Conservation (phyloP, 2,113 vertebrate genomes). For the Grantiella picta region DNA sequence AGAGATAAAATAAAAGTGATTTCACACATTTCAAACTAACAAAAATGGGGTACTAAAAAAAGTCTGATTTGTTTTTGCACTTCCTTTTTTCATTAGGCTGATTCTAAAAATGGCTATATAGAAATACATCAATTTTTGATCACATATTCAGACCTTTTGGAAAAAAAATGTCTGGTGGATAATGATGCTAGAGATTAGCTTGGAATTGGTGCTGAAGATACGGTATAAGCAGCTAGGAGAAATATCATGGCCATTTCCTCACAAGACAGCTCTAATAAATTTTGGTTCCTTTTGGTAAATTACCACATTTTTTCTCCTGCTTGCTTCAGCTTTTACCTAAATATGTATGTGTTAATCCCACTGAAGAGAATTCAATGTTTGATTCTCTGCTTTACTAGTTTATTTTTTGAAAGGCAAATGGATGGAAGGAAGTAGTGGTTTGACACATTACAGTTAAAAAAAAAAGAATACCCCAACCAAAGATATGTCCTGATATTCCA, state of each 20-base stretch:
- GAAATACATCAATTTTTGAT: slow-evolving; percentile 12
- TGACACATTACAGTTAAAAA: not conserved
- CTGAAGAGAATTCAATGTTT: not conserved
- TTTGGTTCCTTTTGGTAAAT: slow-evolving; percentile 32
- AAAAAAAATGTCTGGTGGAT: not conserved
- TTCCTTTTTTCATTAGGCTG: not conserved
- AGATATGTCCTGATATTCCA: not conserved
- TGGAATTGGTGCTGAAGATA: slow-evolving; percentile 40
- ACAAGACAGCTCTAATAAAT: slow-evolving; percentile 48
- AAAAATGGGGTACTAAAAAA: not conserved
- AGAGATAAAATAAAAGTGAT: not conserved
- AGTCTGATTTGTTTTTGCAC: not conserved
- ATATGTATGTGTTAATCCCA: not conserved
- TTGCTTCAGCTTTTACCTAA: not conserved
- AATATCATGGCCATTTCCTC: slow-evolving; percentile 36
- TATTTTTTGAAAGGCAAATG: not conserved
- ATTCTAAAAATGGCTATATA: not conserved
- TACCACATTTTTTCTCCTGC: not conserved
- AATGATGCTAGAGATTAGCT: slow-evolving; percentile 42
- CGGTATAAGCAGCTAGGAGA: slow-evolving; percentile 10
- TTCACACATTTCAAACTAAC: not conserved
- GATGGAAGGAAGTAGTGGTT: not conserved
- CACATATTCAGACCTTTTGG: not conserved
- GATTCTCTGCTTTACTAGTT: not conserved
- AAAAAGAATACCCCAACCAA: slow-evolving; percentile 1